These are phyloP conservation scores for Oncorhynchus mykiss DNA, from an alignment of 2,113 vertebrate genomes.

Conservation along the genomic window DNA sequence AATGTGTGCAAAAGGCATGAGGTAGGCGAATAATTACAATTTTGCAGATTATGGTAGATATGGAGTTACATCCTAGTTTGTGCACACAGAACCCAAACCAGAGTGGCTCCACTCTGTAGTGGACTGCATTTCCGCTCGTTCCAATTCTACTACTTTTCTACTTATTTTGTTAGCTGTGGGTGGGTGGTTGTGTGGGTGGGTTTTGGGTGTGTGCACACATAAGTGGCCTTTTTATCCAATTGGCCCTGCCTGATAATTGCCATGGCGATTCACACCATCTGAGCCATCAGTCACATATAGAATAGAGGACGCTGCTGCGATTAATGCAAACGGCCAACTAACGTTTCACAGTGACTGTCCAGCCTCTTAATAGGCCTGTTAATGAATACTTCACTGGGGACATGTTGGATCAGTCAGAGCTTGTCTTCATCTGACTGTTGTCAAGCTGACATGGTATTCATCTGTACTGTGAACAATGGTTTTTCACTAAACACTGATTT, in stretches of 20 bases:
- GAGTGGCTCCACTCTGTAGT: too few species aligned
- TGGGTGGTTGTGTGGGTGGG: not conserved
- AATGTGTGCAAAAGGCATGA: too few species aligned
- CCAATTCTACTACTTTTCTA: not conserved
- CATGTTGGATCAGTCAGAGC: not conserved
- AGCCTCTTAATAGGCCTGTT: slow-evolving; percentile 37
- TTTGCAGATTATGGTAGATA: too few species aligned
- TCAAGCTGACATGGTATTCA: not conserved
- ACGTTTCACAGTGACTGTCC: slow-evolving; percentile 21
- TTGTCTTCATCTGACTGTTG: not conserved
- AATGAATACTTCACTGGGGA: slow-evolving; percentile 41
- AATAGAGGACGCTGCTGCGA: slow-evolving; percentile 7
- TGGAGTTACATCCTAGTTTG: too few species aligned
- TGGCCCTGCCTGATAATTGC: not conserved
- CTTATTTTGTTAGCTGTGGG: not conserved
- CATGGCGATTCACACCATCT: not conserved
- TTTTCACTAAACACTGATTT: too few species aligned
- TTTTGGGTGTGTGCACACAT: not conserved
- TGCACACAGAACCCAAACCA: too few species aligned
- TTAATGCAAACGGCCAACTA: slow-evolving; percentile 29
- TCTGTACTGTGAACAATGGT: not conserved
- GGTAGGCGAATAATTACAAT: too few species aligned
- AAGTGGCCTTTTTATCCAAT: not conserved
- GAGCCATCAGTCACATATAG: slow-evolving; percentile 16
- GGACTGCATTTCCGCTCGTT: too few species aligned